Percentiles rank a stretch among this genome's conserved stretches.
Evolutionary conservation across 2,888 invertebrate species (phyloP).

Genomic region (Thecocarcelia acutangulata): DNA sequence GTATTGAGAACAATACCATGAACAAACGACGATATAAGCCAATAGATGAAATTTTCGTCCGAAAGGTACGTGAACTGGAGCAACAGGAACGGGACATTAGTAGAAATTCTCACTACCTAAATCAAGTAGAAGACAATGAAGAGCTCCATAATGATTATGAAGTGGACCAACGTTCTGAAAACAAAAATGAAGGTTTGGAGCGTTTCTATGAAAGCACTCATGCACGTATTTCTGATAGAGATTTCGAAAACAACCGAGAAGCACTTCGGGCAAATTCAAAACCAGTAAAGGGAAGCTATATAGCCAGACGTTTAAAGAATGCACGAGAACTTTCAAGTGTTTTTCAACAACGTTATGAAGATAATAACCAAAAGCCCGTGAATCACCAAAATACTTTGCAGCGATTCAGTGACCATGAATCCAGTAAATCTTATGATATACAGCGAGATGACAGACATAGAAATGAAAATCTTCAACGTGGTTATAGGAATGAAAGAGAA

Average conservation of each 20-base stretch:
- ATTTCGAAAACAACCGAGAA: neutral
- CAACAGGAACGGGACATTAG: neutral
- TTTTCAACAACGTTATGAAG: conserved; percentile 1
- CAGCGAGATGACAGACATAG: neutral
- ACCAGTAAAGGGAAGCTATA: neutral
- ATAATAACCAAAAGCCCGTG: conserved; percentile 6
- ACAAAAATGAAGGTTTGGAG: no score
- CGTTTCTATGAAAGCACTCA: neutral
- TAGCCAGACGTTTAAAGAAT: neutral
- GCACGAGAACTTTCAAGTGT: neutral
- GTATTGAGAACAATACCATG: neutral
- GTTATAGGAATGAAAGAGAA: neutral
- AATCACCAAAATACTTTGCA: neutral
- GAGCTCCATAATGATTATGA: no score
- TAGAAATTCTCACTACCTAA: neutral
- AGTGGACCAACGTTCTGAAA: no score
- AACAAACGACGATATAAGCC: no score
- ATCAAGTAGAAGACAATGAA: no score
- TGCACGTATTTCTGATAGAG: no score
- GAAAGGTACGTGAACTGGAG: neutral
- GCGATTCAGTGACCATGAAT: neutral
- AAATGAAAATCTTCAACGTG: neutral
- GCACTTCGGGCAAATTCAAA: neutral
- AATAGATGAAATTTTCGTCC: neutral
- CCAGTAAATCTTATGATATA: neutral